Evolutionary conservation across 2,113 vertebrate species (phyloP), one percentile per base, ranked within the genome.

Genomic region (Malurus alboscapulatus): DNA sequence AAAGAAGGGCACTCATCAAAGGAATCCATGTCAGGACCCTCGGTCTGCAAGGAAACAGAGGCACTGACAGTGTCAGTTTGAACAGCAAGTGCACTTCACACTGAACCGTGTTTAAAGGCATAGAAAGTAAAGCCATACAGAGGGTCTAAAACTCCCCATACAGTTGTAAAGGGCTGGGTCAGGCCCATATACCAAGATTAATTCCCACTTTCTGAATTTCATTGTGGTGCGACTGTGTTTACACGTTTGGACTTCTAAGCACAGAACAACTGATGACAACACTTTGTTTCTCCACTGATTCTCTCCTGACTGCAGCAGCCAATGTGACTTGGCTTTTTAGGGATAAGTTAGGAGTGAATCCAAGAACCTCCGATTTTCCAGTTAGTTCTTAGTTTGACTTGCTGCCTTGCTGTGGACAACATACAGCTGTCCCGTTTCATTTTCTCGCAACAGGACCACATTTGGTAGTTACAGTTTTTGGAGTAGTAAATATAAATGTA

Each of bases 191-290:
- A 36, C 16, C 3, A 3, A 85, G 51, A 40, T 67, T n/a, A 50
- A 75, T 84, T 71, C 48, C 22, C 2, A 2, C 10, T 14, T 1
- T 51, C 15, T 4, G 4, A 63, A 27, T 77, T 83, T 50, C 6
- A 1, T n/a, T 76, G 45, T 73, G n/a, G 32, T 48, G 20, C 45
- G 66, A 12, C 40, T 72, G 38, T 85, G 27, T 84, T 77, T 67
- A 36, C 30, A 34, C 14, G 4, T 21, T 73, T 36, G 13, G 21
- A 68, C 32, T 87, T 76, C 29, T 53, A 75, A 87, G 69, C 13
- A 21, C 17, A 65, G 13, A 1, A 0, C 38, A 47, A 12, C 6
- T 5, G 62, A 11, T 73, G 42, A 51, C 1, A 4, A 20, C 1
- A 3, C 32, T 74, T 90, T 48, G 19, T 50, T 93, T 84, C 42